A percentile compares a stretch with the other conserved stretches of the same genome.
Evolutionary conservation across 2,888 invertebrate genomes (phyloP).

Genomic region (Diarsia brunnea): DNA sequence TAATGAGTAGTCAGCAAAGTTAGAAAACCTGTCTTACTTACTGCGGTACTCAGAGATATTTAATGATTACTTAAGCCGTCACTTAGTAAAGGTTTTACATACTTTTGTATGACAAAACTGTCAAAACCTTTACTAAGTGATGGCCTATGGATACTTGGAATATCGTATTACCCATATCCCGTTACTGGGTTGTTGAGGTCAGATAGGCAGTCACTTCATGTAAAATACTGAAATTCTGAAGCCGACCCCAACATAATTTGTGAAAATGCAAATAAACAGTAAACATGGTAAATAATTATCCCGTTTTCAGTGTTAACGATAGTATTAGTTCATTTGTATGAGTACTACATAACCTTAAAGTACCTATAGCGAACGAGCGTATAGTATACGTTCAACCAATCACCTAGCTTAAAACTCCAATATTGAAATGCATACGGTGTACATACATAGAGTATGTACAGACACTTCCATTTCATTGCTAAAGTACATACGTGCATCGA

Average conservation of each 20-base stretch:
- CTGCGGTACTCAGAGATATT: too few species aligned
- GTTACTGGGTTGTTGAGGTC: neutral
- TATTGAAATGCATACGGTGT: slow-evolving; percentile 32
- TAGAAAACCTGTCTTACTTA: neutral
- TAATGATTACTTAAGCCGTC: too few species aligned
- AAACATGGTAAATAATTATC: too few species aligned
- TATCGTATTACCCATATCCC: neutral
- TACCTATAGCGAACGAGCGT: neutral
- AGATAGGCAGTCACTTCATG: neutral
- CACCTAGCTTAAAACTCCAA: slow-evolving; percentile 12
- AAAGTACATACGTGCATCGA: slow-evolving; percentile 29
- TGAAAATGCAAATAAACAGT: too few species aligned
- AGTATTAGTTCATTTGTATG: neutral
- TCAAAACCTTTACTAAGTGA: too few species aligned
- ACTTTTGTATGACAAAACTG: too few species aligned
- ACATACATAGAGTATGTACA: slow-evolving; percentile 4
- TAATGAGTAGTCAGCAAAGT: neutral
- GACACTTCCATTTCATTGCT: slow-evolving; percentile 25
- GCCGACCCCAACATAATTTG: neutral
- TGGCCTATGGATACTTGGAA: too few species aligned
- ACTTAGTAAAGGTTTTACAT: too few species aligned
- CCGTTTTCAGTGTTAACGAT: too few species aligned
- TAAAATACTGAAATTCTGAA: neutral
- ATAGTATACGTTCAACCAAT: neutral
- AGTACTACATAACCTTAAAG: neutral